Conservation (phyloP, 2,888 invertebrate genomes). For the Lasius platythorax region DNA sequence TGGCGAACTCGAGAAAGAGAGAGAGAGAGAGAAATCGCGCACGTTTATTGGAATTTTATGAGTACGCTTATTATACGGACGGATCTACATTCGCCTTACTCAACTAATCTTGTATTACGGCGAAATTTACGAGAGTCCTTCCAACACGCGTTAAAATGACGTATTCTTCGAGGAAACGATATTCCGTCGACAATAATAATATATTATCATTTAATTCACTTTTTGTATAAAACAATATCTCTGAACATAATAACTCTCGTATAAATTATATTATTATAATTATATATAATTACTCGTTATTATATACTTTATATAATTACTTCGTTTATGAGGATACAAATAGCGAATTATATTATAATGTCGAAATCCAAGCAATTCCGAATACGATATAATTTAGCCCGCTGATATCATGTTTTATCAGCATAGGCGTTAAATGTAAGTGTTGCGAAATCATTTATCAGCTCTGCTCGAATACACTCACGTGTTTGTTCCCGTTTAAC, state of each 20-base stretch:
- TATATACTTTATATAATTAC: not conserved
- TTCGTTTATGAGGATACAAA: not conserved
- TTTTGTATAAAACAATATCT: not conserved
- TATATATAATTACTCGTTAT: not conserved
- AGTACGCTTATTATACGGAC: constrained; percentile 26
- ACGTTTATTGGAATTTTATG: constrained; percentile 46
- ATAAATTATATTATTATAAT: not conserved
- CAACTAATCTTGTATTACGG: constrained; percentile 1
- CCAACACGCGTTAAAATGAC: not conserved
- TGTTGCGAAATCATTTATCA: constrained; percentile 37
- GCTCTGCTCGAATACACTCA: constrained; percentile 9
- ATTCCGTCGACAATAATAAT: not conserved
- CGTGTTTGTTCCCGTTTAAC: constrained; percentile 23
- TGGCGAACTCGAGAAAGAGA: not conserved
- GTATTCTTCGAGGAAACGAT: not conserved
- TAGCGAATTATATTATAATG: constrained; percentile 6
- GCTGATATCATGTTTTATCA: not conserved
- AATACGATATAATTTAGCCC: not conserved
- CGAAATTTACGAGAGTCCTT: constrained; percentile 7
- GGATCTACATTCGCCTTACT: constrained; percentile 25
- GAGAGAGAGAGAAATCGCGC: not conserved
- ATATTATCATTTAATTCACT: not conserved
- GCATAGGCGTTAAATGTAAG: constrained; percentile 9
- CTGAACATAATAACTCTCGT: not conserved
- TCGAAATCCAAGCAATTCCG: not conserved